Evolutionary conservation across 2,797 vertebrate species (phyloP).

Genomic region (Loris lydekkerianus): DNA sequence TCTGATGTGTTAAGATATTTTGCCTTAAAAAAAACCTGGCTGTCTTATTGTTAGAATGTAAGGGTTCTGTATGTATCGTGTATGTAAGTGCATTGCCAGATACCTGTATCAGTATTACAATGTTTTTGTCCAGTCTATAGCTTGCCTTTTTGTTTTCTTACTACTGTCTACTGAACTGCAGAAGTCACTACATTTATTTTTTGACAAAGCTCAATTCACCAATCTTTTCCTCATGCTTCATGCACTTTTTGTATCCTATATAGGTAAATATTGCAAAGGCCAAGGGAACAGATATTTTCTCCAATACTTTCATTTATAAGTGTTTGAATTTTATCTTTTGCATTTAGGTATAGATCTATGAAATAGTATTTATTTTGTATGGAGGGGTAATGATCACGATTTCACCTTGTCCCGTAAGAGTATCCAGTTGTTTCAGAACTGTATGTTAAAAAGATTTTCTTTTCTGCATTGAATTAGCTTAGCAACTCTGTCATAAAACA

Average conservation of each 20-base stretch:
- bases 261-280: neutral
- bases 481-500: neutral
- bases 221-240: neutral
- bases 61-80: neutral
- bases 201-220: neutral
- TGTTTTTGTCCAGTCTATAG: neutral
- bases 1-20: neutral
- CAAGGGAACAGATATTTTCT: neutral
- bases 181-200: neutral
- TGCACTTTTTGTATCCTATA: neutral
- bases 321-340: conserved; percentile 43
- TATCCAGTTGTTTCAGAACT: neutral
- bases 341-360: neutral
- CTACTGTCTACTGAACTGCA: neutral
- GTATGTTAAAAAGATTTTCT: neutral
- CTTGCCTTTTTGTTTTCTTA: neutral
- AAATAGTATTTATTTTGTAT: neutral
- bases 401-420: neutral
- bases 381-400: neutral
- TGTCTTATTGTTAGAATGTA: neutral
- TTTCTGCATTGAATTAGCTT: neutral
- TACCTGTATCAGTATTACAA: neutral
- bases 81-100: neutral
- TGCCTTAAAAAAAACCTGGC: neutral
- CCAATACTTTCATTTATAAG: neutral